Conservation (phyloP, 2,888 invertebrate species). For the Nephrotoma appendiculata region DNA sequence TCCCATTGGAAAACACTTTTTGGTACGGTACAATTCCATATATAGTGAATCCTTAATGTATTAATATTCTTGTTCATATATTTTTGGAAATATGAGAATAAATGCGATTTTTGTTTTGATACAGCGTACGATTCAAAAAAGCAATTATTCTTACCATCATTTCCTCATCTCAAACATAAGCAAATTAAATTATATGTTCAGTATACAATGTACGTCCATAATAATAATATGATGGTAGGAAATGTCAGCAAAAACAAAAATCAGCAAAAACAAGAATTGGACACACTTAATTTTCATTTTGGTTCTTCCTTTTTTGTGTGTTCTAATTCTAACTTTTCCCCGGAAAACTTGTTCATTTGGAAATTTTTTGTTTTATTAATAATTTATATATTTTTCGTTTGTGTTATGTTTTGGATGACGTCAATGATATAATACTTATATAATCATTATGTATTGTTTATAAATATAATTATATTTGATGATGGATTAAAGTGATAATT, state of each 20-base stretch:
- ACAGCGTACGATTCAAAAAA: not conserved
- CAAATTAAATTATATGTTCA: not conserved
- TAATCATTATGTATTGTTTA: not conserved
- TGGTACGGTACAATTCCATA: no score
- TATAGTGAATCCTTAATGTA: not conserved
- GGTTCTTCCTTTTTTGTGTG: not conserved
- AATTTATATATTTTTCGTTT: not conserved
- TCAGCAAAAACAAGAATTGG: not conserved
- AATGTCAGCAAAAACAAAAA: no score
- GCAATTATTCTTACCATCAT: not conserved
- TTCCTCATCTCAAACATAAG: not conserved
- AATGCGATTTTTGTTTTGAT: not conserved
- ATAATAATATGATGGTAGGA: not conserved
- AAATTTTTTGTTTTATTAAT: not conserved
- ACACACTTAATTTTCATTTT: not conserved
- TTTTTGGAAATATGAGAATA: not conserved
- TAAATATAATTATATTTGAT: not conserved
- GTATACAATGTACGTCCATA: not conserved
- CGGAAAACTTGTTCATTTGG: not conserved
- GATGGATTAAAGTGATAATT: not conserved
- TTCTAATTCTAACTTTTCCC: not conserved
- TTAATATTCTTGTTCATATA: not conserved
- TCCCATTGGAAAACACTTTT: no score
- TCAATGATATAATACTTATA: not conserved
- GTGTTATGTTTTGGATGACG: not conserved